A percentile compares a stretch with the other conserved stretches of the same genome.
Conservation (phyloP, 2,113 vertebrate species). For the Cnemophilus loriae region DNA sequence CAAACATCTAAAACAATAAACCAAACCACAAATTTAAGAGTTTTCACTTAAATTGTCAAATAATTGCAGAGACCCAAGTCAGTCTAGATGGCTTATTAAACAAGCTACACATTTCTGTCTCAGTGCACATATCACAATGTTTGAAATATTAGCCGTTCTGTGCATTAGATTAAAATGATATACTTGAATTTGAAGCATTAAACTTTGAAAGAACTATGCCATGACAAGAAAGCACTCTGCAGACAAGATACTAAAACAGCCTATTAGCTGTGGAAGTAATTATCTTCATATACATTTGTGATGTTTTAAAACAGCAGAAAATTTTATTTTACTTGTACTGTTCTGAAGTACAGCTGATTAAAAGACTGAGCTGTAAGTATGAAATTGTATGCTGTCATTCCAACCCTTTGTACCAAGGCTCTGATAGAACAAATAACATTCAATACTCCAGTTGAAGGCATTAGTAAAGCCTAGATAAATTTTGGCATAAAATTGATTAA, state of each 20-base stretch:
- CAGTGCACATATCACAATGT: not conserved
- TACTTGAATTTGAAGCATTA: not conserved
- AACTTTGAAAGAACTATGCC: not conserved
- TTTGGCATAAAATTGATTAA: conserved; percentile 11
- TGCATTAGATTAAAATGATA: not conserved
- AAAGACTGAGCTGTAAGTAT: not conserved
- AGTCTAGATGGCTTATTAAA: not conserved
- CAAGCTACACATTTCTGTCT: not conserved
- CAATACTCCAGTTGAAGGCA: not conserved
- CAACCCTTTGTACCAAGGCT: not conserved
- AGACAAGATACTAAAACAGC: not conserved
- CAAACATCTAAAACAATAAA: not conserved
- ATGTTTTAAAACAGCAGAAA: not conserved
- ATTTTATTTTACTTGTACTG: not conserved
- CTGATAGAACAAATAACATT: not conserved
- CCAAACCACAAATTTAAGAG: accelerated
- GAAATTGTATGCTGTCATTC: not conserved
- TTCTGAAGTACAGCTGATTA: not conserved
- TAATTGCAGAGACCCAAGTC: not conserved
- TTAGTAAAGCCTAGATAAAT: not conserved
- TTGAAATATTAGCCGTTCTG: not conserved
- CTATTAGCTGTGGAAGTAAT: not conserved
- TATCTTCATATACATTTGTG: not conserved
- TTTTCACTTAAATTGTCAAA: not conserved
- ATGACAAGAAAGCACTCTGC: not conserved